Base-by-base conservation (phyloP, 1,140 invertebrate species). In the Drosophila ambigua region DNA sequence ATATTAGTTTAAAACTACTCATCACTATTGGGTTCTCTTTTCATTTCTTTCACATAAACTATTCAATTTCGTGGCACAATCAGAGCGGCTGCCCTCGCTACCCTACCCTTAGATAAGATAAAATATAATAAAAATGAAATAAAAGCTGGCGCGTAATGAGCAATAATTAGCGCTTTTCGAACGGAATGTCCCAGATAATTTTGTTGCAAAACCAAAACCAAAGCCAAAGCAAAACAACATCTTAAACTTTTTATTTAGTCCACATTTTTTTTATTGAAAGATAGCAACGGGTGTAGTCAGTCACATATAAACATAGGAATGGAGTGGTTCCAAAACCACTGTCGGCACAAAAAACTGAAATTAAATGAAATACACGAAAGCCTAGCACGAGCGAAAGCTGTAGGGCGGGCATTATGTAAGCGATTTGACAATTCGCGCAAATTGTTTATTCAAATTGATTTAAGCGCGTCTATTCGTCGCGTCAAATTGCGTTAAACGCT, bases 391-490 rank as follows among this genome's bases (percentile, higher is more conserved):
- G 35, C 35, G 35, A 13, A 13, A 39, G 35, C 3, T 39, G 35
- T 11, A 39, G 24, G 16, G 50, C 45, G 57, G 23, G 23, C 58
- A 58, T 85, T 87, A 87, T 78, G 71, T 78, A 85, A 85, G 54
- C 81, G 63, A 51, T 61, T 85, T 73, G 73, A 73, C 67, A 61
- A 77, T 55, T 46, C 78, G 62, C 57, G 54, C 62, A 82, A 85
- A 85, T 78, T 82, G 78, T 87, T 85, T 87, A 85, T 85, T 87
- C 83, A 87, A 87, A 85, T 87, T 60, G 62, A 81, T 77, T 58
- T 58, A 52, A 65, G 55, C 58, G 72, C 45, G 66, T 67, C 63
- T 72, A 5, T 39, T 39, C 35, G 35, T 5, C 9, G 31, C 31
- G 31, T 3, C 23, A 50, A 68, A 52, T 67, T 52, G 67, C 58